Evolutionary conservation across 2,113 vertebrate species (phyloP).

Genomic region (Echinops telfairi): DNA sequence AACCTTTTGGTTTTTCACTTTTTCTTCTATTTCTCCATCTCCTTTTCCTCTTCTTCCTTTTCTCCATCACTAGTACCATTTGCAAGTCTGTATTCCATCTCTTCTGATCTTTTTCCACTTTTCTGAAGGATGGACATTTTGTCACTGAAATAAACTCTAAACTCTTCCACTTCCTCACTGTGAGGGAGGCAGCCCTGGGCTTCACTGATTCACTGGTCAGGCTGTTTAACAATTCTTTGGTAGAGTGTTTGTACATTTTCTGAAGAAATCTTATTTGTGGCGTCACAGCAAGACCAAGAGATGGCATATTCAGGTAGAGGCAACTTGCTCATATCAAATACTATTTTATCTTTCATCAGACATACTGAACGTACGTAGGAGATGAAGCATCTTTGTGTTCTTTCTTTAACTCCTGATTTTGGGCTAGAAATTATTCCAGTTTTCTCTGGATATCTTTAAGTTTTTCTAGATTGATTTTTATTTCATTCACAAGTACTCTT

Average conservation of each 20-base stretch:
- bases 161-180: constrained; percentile 85
- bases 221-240: constrained; percentile 34
- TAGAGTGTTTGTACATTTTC: constrained; percentile 86
- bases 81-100: constrained; percentile 52
- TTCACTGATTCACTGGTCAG: constrained; percentile 41
- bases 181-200: constrained; percentile 68
- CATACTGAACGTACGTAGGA: constrained; percentile 97
- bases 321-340: constrained; percentile 94
- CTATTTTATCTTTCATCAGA: constrained; percentile 98
- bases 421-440: constrained; percentile 90
- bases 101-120: constrained; percentile 60
- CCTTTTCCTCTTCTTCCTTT: constrained; percentile 53
- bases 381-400: constrained; percentile 95
- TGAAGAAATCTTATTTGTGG: constrained; percentile 96
- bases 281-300: constrained; percentile 95
- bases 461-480: constrained; percentile 98
- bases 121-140: constrained; percentile 70
- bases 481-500: constrained; percentile 96
- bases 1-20: constrained; percentile 36
- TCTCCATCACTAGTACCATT: constrained; percentile 74
- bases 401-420: constrained; percentile 96
- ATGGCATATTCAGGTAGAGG: constrained; percentile 91
- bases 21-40: constrained; percentile 64
- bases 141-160: constrained; percentile 86
- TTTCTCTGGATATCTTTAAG: constrained; percentile 91